Conservation (phyloP, 2,888 invertebrate genomes). For the Drosophila siamana region DNA sequence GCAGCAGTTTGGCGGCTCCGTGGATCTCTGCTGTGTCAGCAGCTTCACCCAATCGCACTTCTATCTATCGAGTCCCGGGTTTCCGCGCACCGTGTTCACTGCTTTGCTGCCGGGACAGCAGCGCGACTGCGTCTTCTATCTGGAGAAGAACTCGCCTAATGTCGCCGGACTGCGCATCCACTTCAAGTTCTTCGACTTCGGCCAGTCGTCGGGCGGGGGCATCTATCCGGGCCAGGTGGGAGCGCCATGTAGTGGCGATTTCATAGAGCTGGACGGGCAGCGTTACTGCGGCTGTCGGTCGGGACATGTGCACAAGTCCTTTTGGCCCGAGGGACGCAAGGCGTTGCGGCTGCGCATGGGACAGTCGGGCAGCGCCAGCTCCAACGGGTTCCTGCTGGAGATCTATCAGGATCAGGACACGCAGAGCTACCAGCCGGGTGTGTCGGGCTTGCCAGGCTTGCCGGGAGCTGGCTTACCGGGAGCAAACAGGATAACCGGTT, state of each 20-base stretch:
- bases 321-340: conserved; percentile 85
- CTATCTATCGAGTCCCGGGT: conserved; percentile 87
- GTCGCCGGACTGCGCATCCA: conserved; percentile 87
- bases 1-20: conserved; percentile 59
- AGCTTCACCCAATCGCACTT: conserved; percentile 86
- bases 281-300: conserved; percentile 87
- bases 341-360: conserved; percentile 86
- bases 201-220: conserved; percentile 60
- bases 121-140: conserved; percentile 86
- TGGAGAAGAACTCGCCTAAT: conserved; percentile 85
- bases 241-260: conserved; percentile 85
- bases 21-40: conserved; percentile 85
- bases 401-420: conserved; percentile 87
- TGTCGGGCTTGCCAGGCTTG: not conserved
- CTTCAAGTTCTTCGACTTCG: conserved; percentile 87
- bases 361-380: conserved; percentile 83
- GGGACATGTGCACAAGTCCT: conserved; percentile 73
- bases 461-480: not conserved
- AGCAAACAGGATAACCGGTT: not conserved
- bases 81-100: conserved; percentile 86
- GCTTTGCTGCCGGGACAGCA: conserved; percentile 77
- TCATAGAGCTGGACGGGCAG: conserved; percentile 87
- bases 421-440: conserved; percentile 48
- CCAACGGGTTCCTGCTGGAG: conserved; percentile 87
- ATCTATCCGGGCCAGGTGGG: conserved; percentile 19